A percentile compares a stretch with the other conserved stretches of the same genome.
phyloP scores from a whole-genome alignment of 2,797 vertebrate species.

The Mustela erminea region DNA sequence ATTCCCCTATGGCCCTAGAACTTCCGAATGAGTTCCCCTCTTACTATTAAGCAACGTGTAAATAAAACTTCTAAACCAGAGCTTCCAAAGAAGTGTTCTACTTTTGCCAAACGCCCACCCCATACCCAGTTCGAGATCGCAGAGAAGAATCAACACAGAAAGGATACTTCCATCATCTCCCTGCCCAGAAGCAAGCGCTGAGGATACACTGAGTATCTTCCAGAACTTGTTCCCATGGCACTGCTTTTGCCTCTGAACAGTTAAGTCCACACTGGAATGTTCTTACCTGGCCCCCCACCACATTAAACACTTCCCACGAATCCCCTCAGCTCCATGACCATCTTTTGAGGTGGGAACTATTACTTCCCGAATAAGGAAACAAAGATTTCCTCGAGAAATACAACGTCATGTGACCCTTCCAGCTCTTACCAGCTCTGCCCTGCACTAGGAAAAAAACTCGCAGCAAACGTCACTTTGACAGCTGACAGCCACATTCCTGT shows the following conservation, averaged over 20 bases:
- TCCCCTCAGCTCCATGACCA: neutral
- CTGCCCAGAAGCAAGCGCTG: neutral
- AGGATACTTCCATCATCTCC: neutral
- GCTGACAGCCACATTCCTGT: fast-evolving
- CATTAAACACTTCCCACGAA: fast-evolving
- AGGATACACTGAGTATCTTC: neutral
- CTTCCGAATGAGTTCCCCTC: neutral
- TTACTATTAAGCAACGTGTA: neutral
- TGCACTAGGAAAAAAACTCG: too few relatives aligned
- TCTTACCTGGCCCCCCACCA: neutral
- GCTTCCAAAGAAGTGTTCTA: neutral
- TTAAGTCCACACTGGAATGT: neutral
- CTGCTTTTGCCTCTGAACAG: neutral
- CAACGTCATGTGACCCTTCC: neutral
- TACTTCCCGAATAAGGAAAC: neutral
- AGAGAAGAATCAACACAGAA: neutral
- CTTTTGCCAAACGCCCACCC: neutral
- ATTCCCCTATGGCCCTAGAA: neutral
- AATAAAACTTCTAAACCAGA: neutral
- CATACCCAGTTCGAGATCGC: neutral
- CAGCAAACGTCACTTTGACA: neutral
- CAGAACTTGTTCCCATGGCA: neutral
- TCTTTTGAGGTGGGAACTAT: neutral
- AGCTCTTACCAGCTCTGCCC: neutral
- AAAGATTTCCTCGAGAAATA: neutral